Base-by-base conservation (phyloP, 2,888 invertebrate species). In the Atethmia centrago region DNA sequence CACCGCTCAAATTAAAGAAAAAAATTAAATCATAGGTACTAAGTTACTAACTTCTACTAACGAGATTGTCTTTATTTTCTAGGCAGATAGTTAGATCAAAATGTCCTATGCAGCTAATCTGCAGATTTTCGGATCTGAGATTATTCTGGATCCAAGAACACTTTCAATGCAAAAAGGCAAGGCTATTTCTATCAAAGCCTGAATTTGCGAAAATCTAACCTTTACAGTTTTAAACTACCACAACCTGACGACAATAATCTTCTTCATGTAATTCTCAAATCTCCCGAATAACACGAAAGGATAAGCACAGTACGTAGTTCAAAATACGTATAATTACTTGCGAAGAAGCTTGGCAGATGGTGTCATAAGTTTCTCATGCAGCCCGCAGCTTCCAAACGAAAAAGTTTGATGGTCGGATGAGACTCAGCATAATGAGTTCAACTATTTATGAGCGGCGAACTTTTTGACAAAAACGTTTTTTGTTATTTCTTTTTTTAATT, bases 271-370 rank as follows among this genome's bases (percentile, higher is more conserved):
- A 53, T 45, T 16, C 9, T 1, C 0, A 56, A 71, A 83, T 59
- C n/a, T 21, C n/a, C 4, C 12, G 12, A 70, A 71, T 71, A 71
- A 58, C 53, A 71, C 14, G 10, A 59, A 65, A 49, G 49, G n/a
- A 79, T 74, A 69, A 68, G 40, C n/a, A 65, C 21, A 71, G 62
- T 69, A 58, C 56, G 70, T 88, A 90, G 86, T 88, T 90, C 86
- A 91, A 90, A 93, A 93, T 93, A 93, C 90, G 92, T 94, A 93
- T 95, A 94, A 95, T 95, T 95, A 95, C 93, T 94, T 92, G 92
- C 89, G 89, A 92, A 94, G 94, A 91, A 92, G 90, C 85, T 82
- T 91, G 91, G 92, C 93, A 94, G 94, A 88, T 91, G 89, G 87
- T 85, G 77, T 77, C 45, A 19, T 63, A 92, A 94, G 89, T 93